Evolutionary conservation across 2,113 vertebrate species (phyloP).

Genomic region (Indicator maculatus): DNA sequence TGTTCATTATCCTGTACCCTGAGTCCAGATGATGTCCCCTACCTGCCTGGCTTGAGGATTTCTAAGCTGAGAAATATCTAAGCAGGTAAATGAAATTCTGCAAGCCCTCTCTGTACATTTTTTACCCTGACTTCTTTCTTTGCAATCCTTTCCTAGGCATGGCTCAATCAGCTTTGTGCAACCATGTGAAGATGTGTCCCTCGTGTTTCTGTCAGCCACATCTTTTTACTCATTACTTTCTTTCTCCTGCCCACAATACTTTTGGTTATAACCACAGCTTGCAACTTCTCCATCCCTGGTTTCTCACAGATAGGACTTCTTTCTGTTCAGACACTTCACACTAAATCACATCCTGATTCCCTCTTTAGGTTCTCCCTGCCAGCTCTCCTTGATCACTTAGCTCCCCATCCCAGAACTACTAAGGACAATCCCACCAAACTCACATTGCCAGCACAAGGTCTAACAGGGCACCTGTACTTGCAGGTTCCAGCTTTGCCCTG

Average conservation of each 20-base stretch:
- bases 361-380: not conserved
- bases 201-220: not conserved
- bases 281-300: not conserved
- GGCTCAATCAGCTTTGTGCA: not conserved
- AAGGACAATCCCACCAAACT: not conserved
- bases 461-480: not conserved
- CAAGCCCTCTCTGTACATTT: not conserved
- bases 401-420: not conserved
- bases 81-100: not conserved
- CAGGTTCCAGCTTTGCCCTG: not conserved
- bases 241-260: not conserved
- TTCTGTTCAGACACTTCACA: not conserved
- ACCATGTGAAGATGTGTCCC: not conserved
- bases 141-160: not conserved
- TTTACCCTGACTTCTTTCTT: not conserved
- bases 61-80: not conserved
- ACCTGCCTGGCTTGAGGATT: not conserved
- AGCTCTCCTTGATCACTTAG: not conserved
- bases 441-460: not conserved
- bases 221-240: not conserved
- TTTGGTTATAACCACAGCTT: not conserved
- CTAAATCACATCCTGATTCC: not conserved
- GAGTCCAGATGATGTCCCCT: not conserved
- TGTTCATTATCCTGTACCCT: not conserved
- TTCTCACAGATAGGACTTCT: not conserved